Evolutionary conservation across 2,888 invertebrate genomes (phyloP).

Genomic region (Gandaritis pyraliata): DNA sequence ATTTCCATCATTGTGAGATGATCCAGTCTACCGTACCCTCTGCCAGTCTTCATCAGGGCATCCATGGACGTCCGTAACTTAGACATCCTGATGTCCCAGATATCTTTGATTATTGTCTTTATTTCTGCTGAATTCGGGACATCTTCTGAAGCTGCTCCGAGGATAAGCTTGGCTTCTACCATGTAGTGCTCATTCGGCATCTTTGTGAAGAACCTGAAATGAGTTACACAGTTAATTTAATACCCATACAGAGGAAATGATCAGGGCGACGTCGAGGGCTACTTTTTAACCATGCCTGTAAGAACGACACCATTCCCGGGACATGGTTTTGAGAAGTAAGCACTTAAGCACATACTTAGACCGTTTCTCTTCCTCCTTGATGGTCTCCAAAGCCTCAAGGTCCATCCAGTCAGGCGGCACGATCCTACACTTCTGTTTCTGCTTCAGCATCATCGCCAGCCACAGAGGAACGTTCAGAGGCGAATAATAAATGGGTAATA

Average conservation of each 20-base stretch:
- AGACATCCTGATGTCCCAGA: constrained; percentile 97
- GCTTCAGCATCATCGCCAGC: constrained; percentile 96
- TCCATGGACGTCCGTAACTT: constrained; percentile 96
- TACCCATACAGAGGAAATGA: no score
- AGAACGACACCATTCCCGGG: no score
- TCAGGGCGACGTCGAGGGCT: no score
- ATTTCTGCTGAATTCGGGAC: constrained; percentile 94
- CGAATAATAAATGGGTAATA: no score
- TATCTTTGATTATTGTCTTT: constrained; percentile 96
- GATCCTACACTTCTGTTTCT: constrained; percentile 96
- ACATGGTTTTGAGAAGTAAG: not conserved
- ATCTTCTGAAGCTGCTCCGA: constrained; percentile 93
- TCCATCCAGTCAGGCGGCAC: constrained; percentile 98
- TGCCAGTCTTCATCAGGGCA: constrained; percentile 92
- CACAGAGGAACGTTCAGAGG: constrained; percentile 96
- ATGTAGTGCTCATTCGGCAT: constrained; percentile 98
- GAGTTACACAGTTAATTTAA: no score
- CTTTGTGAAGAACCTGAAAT: constrained; percentile 90
- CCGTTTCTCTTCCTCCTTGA: constrained; percentile 93
- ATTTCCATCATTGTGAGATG: constrained; percentile 97
- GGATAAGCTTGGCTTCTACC: constrained; percentile 95
- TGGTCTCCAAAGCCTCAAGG: constrained; percentile 88
- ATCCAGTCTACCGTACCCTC: constrained; percentile 92
- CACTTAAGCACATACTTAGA: constrained; percentile 83
- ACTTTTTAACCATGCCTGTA: no score